These are phyloP conservation scores for Brachyistius frenatus DNA, from an alignment of 2,113 vertebrate genomes.

Conservation along the genomic window DNA sequence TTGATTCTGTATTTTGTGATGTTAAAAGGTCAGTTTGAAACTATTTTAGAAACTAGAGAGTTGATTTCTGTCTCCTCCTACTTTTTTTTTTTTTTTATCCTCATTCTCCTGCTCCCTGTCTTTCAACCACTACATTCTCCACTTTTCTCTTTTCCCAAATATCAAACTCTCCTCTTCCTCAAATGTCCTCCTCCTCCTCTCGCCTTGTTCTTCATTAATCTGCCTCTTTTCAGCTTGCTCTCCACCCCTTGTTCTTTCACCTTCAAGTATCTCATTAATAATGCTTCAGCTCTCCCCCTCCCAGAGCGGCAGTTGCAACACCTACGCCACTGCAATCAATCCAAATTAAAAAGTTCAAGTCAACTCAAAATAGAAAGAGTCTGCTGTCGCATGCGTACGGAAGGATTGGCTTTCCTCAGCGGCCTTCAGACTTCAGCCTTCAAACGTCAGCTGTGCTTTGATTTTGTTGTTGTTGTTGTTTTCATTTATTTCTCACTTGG, in stretches of 20 bases:
- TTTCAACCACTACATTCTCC: too few relatives aligned
- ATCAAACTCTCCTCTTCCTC: not conserved
- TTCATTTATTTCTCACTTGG: constrained; percentile 7
- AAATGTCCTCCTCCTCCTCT: constrained; percentile 22
- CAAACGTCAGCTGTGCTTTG: constrained; percentile 20
- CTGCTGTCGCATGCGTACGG: not conserved
- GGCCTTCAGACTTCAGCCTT: constrained; percentile 18
- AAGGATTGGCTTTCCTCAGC: constrained; percentile 45
- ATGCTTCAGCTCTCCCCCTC: constrained; percentile 54
- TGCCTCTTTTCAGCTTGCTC: too few relatives aligned
- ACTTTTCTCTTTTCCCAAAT: not conserved
- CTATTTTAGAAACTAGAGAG: too few relatives aligned
- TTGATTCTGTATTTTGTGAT: too few relatives aligned
- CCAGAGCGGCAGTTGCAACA: constrained; percentile 57
- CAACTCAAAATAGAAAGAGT: constrained; percentile 38
- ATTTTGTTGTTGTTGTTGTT: constrained; percentile 16
- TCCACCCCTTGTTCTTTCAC: constrained; percentile 23
- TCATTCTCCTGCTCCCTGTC: too few relatives aligned
- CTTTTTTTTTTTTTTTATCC: too few relatives aligned
- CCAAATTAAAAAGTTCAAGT: constrained; percentile 68
- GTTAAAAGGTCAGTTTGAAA: too few relatives aligned
- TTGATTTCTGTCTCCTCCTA: too few relatives aligned
- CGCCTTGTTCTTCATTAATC: constrained; percentile 5
- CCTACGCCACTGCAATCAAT: constrained; percentile 66
- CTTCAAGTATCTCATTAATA: constrained; percentile 74